A percentile compares a stretch with the other conserved stretches of the same genome.
Evolutionary conservation across 2,113 vertebrate genomes (phyloP).

Genomic region (Sciurus niger): DNA sequence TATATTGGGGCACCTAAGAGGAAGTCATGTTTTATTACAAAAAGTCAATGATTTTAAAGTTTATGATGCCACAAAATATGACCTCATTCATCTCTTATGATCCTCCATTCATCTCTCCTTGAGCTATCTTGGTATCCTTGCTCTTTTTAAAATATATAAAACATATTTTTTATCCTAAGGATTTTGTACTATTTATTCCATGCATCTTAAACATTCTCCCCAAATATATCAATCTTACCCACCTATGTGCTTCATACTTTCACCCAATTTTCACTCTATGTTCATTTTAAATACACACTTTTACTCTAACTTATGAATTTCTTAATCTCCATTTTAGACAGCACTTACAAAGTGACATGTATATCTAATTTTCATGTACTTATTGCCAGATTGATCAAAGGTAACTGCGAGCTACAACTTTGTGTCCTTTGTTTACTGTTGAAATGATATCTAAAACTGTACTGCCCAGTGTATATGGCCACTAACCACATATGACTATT

Average conservation of each 20-base stretch:
- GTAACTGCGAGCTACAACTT: background rate
- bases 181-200: background rate
- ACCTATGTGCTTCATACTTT: background rate
- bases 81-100: background rate
- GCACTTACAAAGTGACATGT: background rate
- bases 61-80: background rate
- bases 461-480: too few relatives aligned
- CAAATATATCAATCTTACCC: background rate
- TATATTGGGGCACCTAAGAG: background rate
- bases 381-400: background rate
- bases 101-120: background rate
- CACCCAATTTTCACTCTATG: background rate
- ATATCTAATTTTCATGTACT: background rate
- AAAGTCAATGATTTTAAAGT: background rate
- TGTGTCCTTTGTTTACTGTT: background rate
- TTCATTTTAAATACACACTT: background rate
- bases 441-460: background rate
- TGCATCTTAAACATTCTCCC: background rate
- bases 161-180: background rate
- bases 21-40: background rate
- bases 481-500: background rate
- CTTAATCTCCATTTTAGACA: background rate
- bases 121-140: background rate
- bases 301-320: background rate
- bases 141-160: background rate